Conservation (phyloP, 2,797 vertebrate species). For the Aphelocoma californica region DNA sequence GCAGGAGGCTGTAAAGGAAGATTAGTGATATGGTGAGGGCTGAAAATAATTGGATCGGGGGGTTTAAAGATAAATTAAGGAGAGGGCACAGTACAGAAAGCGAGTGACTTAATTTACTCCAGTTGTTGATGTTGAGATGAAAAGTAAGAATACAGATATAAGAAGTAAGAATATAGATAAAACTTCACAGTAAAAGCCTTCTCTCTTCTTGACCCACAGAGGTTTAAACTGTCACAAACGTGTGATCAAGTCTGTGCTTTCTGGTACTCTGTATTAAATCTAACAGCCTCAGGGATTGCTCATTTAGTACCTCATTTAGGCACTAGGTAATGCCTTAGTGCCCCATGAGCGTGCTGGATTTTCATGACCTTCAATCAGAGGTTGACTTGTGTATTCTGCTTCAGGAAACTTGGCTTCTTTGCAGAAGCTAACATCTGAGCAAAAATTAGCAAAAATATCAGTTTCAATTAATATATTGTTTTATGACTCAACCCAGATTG, state of each 20-base stretch:
- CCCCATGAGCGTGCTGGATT: neutral
- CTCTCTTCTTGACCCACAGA: neutral
- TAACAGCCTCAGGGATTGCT: neutral
- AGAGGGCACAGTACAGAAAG: neutral
- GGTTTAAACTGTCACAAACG: neutral
- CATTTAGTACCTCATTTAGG: neutral
- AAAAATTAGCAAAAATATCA: neutral
- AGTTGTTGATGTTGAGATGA: neutral
- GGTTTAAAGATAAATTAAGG: neutral
- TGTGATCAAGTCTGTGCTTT: neutral
- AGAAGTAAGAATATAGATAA: neutral
- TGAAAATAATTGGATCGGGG: neutral
- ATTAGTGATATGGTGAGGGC: neutral
- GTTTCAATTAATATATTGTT: neutral
- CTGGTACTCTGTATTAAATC: neutral
- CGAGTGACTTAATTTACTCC: neutral
- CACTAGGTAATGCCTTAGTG: neutral
- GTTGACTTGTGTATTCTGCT: neutral
- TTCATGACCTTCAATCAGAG: neutral
- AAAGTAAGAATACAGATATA: neutral
- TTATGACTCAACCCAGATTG: neutral
- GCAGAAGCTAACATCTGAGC: neutral
- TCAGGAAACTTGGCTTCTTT: neutral
- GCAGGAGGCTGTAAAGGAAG: neutral
- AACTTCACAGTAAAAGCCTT: neutral